These are phyloP conservation scores for Indicator maculatus DNA, from an alignment of 2,113 vertebrate genomes.

Conservation along the genomic window DNA sequence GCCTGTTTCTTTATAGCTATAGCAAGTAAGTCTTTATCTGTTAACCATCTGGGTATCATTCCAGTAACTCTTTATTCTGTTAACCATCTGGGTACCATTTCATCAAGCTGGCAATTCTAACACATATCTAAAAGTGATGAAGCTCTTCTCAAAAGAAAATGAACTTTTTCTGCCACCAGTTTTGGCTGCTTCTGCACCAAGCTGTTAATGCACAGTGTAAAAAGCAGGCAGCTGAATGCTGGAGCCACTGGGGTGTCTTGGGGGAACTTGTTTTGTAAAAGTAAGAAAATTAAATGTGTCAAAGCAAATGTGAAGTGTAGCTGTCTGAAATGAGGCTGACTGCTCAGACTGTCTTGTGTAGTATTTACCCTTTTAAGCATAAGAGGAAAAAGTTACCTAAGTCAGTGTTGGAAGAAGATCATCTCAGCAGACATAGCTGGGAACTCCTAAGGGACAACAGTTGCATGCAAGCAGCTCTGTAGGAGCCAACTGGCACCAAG, in stretches of 20 bases:
- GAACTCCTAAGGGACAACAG: background rate
- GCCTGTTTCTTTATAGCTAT: background rate
- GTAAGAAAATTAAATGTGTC: background rate
- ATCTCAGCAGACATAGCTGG: background rate
- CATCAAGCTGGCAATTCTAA: background rate
- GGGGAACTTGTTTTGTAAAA: background rate
- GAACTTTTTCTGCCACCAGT: background rate
- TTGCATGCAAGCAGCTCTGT: background rate
- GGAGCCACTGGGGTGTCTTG: background rate
- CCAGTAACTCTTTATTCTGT: background rate
- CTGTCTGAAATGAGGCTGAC: background rate
- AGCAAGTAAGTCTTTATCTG: background rate
- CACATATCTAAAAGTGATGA: background rate
- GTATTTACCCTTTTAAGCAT: background rate
- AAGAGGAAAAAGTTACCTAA: conserved; percentile 17
- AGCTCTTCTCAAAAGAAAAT: background rate
- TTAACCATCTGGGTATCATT: background rate
- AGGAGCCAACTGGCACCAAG: background rate
- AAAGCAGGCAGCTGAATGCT: background rate
- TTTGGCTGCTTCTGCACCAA: background rate
- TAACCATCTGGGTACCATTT: background rate
- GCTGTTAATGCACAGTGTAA: background rate
- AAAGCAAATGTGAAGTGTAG: background rate
- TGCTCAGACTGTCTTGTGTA: background rate
- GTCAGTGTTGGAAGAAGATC: conserved; percentile 3